Percentiles rank a stretch among this genome's conserved stretches.
Conservation (phyloP, 2,797 vertebrate species). For the Melanogrammus aeglefinus region DNA sequence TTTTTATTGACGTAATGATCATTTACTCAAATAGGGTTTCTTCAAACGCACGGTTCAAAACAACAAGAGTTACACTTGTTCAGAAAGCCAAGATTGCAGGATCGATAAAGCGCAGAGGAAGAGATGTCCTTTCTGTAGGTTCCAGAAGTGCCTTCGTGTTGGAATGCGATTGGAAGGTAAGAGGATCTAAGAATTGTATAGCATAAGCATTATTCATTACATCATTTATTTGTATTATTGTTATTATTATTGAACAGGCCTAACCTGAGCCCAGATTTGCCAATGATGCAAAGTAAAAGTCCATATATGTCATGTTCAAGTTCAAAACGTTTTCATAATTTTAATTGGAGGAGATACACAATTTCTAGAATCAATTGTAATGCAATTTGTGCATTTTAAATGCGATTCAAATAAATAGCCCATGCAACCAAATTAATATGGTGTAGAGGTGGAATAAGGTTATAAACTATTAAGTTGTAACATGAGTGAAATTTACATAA, state of each 20-base stretch:
- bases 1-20: neutral
- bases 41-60: conserved; percentile 96
- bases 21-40: conserved; percentile 77
- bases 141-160: conserved; percentile 90
- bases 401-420: neutral
- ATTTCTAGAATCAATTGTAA: neutral
- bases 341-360: neutral
- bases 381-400: neutral
- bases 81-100: conserved; percentile 84
- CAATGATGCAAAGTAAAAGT: neutral
- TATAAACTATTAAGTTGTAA: neutral
- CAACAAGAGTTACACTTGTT: conserved; percentile 89
- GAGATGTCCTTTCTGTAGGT: conserved; percentile 89
- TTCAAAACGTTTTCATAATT: neutral
- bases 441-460: neutral
- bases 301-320: neutral
- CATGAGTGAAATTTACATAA: neutral
- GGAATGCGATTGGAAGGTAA: conserved; percentile 93
- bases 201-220: neutral
- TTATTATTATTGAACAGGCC: neutral
- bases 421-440: neutral
- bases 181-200: neutral
- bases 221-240: neutral
- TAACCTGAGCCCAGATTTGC: neutral
- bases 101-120: conserved; percentile 89